Percentiles rank a stretch among this genome's conserved stretches.
phyloP scores from a whole-genome alignment of 2,113 vertebrate genomes.

The Strix aluco region DNA sequence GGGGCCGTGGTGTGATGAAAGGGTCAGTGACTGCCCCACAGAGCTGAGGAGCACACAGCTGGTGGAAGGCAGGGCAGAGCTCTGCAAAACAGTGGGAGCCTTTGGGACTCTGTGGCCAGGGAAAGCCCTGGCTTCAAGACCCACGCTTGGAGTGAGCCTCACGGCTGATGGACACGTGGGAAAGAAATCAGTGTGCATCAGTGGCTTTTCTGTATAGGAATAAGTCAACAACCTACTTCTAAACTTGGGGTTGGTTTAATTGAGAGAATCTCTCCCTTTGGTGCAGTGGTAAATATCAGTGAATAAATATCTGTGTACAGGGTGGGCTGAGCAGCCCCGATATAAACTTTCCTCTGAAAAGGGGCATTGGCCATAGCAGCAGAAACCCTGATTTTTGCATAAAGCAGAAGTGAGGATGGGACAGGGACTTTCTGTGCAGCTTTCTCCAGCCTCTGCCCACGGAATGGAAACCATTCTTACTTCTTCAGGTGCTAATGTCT shows the following conservation, averaged over 20 bases:
- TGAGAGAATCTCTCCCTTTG: neutral
- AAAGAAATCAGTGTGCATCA: neutral
- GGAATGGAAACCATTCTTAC: neutral
- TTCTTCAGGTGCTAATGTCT: neutral
- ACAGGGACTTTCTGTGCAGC: neutral
- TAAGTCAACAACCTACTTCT: neutral
- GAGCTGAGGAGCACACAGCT: neutral
- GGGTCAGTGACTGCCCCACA: neutral
- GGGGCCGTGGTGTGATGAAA: too few relatives aligned
- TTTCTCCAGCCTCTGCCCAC: neutral
- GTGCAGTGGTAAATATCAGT: neutral
- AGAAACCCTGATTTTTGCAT: neutral
- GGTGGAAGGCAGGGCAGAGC: neutral
- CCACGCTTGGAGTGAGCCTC: neutral
- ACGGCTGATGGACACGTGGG: rapidly evolving
- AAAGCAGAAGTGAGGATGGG: neutral
- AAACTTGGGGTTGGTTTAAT: neutral
- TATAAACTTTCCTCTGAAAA: neutral
- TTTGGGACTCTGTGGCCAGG: neutral
- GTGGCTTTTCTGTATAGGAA: neutral
- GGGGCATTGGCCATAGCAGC: neutral
- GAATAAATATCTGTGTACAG: neutral
- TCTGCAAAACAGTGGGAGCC: neutral
- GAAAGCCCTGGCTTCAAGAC: neutral
- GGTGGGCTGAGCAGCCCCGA: neutral